Evolutionary conservation across 2,888 invertebrate genomes (phyloP).

Genomic region (Neelides folsomi): DNA sequence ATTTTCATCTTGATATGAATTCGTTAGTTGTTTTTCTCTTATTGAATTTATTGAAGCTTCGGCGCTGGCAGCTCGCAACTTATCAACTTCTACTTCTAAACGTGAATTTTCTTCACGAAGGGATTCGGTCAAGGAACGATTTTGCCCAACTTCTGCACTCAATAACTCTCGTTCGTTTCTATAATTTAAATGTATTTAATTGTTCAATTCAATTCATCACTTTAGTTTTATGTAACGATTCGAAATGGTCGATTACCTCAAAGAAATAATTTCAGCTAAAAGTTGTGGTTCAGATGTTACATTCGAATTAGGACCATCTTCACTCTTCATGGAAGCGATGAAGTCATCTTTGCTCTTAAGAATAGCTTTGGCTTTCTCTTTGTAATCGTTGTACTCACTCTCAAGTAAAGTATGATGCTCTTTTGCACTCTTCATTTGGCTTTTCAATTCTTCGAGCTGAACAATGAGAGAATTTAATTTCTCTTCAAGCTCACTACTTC

Average conservation of each 20-base stretch:
- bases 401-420: constrained; percentile 18
- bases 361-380: constrained; percentile 62
- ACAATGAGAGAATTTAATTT: constrained; percentile 7
- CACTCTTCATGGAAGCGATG: constrained; percentile 47
- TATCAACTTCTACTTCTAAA: constrained; percentile 25
- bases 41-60: constrained; percentile 16
- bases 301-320: constrained; percentile 3
- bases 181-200: constrained; percentile 9
- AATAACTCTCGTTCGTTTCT: constrained; percentile 46
- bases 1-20: constrained; percentile 29
- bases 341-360: constrained; percentile 62
- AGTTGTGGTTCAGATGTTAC: no score
- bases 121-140: constrained; percentile 35
- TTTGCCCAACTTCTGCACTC: constrained; percentile 47
- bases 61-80: constrained; percentile 11
- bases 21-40: constrained; percentile 20
- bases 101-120: constrained; percentile 26
- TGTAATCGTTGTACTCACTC: constrained; percentile 57
- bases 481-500: constrained; percentile 15
- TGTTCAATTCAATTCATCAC: background rate
- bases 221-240: background rate
- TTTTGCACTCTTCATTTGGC: constrained; percentile 20
- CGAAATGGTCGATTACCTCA: constrained; percentile 24
- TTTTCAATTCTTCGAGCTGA: constrained; percentile 13
- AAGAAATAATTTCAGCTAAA: constrained; percentile 21